phyloP scores from a whole-genome alignment of 2,113 vertebrate species.

The Nycticorax nycticorax region DNA sequence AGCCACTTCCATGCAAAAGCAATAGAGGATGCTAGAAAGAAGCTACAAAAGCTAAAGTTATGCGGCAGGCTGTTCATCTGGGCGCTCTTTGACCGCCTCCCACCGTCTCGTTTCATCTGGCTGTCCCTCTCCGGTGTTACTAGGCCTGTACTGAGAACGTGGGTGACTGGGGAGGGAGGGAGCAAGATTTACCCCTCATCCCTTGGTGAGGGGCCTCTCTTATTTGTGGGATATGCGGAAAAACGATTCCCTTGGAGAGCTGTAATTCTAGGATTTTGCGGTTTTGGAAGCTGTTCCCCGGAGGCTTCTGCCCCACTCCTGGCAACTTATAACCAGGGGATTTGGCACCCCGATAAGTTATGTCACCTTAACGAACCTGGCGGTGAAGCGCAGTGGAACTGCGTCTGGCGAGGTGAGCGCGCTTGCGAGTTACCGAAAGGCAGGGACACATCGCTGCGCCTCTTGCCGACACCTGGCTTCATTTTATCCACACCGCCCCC shows the following conservation, averaged over 20 bases:
- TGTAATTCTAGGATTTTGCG: background rate
- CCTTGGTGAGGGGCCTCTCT: background rate
- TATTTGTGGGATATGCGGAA: background rate
- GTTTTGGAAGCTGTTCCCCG: background rate
- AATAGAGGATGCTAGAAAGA: background rate
- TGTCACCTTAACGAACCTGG: background rate
- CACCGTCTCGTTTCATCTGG: background rate
- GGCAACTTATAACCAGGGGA: fast-evolving
- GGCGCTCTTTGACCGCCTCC: background rate
- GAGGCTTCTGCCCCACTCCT: background rate
- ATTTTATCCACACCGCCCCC: too few relatives aligned
- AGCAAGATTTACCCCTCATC: background rate
- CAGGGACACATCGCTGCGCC: fast-evolving
- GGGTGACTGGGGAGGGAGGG: fast-evolving
- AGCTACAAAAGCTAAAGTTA: background rate
- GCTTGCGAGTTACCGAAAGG: background rate
- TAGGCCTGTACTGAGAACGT: fast-evolving
- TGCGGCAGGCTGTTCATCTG: background rate
- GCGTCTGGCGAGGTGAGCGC: fast-evolving
- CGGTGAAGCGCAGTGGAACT: fast-evolving
- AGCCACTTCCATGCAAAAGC: background rate
- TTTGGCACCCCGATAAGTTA: background rate
- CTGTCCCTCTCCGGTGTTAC: fast-evolving
- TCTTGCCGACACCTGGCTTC: fast-evolving
- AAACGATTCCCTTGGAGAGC: background rate